phyloP scores from a whole-genome alignment of 2,113 vertebrate species.

The Sceloporus tristichus region DNA sequence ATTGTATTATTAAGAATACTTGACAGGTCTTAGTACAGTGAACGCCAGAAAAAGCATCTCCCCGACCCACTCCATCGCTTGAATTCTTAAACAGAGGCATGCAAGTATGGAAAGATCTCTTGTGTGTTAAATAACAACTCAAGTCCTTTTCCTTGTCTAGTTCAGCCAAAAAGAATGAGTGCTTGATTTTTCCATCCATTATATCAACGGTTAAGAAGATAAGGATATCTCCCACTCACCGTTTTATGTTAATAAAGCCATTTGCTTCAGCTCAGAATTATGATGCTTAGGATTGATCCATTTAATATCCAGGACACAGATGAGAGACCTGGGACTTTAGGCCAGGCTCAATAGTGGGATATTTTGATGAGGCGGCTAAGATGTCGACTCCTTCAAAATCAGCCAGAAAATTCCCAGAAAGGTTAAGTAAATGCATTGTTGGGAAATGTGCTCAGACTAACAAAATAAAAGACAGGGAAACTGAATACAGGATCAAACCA shows the following conservation, averaged over 20 bases:
- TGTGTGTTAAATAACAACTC: slow-evolving; percentile 19
- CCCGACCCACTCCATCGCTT: slow-evolving; percentile 13
- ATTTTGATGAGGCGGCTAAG: neutral
- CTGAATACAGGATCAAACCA: no score
- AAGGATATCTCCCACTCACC: neutral
- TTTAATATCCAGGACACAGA: neutral
- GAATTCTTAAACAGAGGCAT: slow-evolving; percentile 25
- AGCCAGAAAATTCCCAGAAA: neutral
- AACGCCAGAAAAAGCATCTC: slow-evolving; percentile 39
- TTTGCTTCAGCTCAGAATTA: neutral
- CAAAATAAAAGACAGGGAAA: neutral
- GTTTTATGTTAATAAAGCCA: neutral
- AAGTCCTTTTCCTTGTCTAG: slow-evolving; percentile 18
- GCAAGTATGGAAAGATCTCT: neutral
- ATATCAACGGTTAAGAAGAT: slow-evolving; percentile 1
- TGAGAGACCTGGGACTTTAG: neutral
- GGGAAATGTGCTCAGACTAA: neutral
- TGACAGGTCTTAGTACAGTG: slow-evolving; percentile 32
- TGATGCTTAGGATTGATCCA: neutral
- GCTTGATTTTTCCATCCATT: neutral
- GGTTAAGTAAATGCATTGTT: neutral
- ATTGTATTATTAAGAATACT: slow-evolving; percentile 33
- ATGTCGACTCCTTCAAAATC: neutral
- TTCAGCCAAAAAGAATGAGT: neutral
- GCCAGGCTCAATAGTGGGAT: neutral